phyloP scores from a whole-genome alignment of 2,888 invertebrate genomes.

The Aleiodes leptofemur region DNA sequence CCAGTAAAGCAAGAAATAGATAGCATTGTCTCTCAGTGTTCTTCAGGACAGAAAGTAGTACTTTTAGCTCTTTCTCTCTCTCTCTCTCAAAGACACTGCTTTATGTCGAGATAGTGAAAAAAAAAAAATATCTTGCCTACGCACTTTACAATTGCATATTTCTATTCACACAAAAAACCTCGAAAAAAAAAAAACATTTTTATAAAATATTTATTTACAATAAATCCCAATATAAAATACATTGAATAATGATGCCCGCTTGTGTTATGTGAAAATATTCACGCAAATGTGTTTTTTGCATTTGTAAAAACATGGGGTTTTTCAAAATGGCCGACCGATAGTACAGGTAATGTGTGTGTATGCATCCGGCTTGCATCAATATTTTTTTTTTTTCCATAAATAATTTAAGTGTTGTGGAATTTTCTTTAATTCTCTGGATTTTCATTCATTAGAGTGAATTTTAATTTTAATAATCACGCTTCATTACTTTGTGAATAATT shows the following conservation, averaged over 20 bases:
- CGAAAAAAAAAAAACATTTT: background rate
- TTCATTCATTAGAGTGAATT: too few relatives aligned
- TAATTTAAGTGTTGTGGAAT: too few relatives aligned
- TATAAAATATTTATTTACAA: background rate
- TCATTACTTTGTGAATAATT: too few relatives aligned
- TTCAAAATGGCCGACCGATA: constrained; percentile 31
- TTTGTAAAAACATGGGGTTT: background rate
- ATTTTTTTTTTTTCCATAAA: background rate
- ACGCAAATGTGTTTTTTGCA: constrained; percentile 3
- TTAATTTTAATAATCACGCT: too few relatives aligned
- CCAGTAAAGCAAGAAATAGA: constrained; percentile 23
- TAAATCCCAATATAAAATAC: constrained; percentile 14
- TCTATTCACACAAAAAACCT: constrained; percentile 4
- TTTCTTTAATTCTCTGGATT: too few relatives aligned
- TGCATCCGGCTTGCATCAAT: constrained; percentile 14
- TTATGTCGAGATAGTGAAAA: constrained; percentile 15
- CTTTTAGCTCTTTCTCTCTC: background rate
- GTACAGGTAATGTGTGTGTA: background rate
- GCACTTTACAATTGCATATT: constrained; percentile 27
- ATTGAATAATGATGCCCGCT: constrained; percentile 3
- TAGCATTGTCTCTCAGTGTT: constrained; percentile 33
- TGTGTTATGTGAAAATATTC: background rate
- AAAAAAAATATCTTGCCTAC: constrained; percentile 19
- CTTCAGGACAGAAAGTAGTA: constrained; percentile 2
- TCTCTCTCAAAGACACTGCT: constrained; percentile 11